Evolutionary conservation across 2,888 invertebrate genomes (phyloP), one percentile per base, ranked within the genome.

Genomic region (Drosophila anomalata): DNA sequence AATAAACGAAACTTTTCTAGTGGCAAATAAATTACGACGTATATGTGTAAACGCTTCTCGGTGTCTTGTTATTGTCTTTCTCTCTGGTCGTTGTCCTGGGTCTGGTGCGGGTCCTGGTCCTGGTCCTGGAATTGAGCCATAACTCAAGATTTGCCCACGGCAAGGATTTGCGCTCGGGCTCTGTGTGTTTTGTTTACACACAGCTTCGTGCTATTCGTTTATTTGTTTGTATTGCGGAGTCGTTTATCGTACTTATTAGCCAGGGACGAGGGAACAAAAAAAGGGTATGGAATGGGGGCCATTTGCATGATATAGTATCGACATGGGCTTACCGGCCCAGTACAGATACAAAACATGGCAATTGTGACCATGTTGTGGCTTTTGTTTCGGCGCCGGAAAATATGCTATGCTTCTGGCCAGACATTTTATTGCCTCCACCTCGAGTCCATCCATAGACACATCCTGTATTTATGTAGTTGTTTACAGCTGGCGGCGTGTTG

Each of bases 291-390:
- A n/a, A 17, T 50, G 36, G 24, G 36, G 44, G 42, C 68, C 71
- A 87, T 86, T 79, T 77, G 69, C 83, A 79, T 82, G 77, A 86
- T 86, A 74, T 77, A 88, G 87, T 82, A 86, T 76, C 87, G 72
- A 79, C 83, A 70, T 52, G 86, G 79, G 83, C 59, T 73, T 86
- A 82, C 74, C 74, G 20, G 41, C 17, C 8, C 14, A 42, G 74
- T 52, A 62, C 42, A 77, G 65, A 20, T 41, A 36, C 55, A 54
- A 54, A 47, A 36, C 61, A 63, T 47, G 63, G 63, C 61, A 47
- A 65, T 61, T 62, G 65, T 41, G 44, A 22, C 22, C 44, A 44
- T 44, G 61, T 65, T 62, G 39, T 24, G 56, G 56, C 56, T 51
- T 47, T 52, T 71, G 67, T 56, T 66, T 59, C 50, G 73, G 77